Evolutionary conservation across 1,140 invertebrate species (phyloP), one percentile per base, ranked within the genome.

Genomic region (Anastrepha obliqua): DNA sequence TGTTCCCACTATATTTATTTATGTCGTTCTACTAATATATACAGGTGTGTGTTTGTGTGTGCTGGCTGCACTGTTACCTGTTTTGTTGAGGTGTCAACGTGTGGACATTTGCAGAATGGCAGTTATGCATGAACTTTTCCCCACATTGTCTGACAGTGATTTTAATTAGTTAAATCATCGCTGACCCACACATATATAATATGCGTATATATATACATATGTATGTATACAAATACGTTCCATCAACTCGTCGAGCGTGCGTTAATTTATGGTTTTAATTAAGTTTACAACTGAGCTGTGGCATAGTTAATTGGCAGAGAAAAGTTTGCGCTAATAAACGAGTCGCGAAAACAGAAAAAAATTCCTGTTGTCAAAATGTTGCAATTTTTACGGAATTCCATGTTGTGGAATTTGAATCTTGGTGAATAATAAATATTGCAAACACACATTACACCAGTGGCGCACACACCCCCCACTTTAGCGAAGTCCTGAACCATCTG

Each of bases 81-180:
- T 47, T 44, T 44, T 81, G 74, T 58, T 81, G 74, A 81, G 74
- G 74, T 81, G 74, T 81, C 74, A 81, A 81, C 74, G 74, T 81
- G 74, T 81, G 74, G 74, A 81, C 74, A 81, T 81, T 81, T 81
- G 51, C 47, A 47, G 47, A 7, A 8, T 81, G 74, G 51, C 74
- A 81, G 15, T 55, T 81, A 81, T 81, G 74, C 47, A 55, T 81
- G 47, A 81, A 81, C 74, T 55, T 81, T 81, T 81, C 20, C 15
- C 44, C 44, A 81, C 74, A 81, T 81, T 81, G 44, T 81, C 74
- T 55, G 74, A 81, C 74, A 81, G 74, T 81, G 74, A 81, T 81
- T 81, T 81, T 81, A 81, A 81, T 81, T 81, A 81, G 74, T 81
- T 81, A 81, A 55, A 81, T 81, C 74, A 81, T 20, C 42, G 44